A percentile compares a stretch with the other conserved stretches of the same genome.
Evolutionary conservation across 2,113 vertebrate species (phyloP).

Genomic region (Gavialis gangeticus): DNA sequence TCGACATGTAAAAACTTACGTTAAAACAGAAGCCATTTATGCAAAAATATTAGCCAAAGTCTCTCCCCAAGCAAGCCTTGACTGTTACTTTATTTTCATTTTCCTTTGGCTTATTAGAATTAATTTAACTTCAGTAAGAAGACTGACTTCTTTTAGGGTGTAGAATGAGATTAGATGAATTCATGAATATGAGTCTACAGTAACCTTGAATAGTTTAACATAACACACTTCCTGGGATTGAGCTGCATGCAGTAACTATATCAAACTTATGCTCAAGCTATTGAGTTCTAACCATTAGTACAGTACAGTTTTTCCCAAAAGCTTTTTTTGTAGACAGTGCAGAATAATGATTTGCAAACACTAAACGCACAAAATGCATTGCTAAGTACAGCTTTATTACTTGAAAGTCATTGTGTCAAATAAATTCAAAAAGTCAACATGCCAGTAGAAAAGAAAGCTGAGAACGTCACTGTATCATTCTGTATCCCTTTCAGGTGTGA

Average conservation of each 20-base stretch:
- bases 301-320: neutral
- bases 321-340: neutral
- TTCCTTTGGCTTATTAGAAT: neutral
- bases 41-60: no score
- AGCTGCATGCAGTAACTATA: neutral
- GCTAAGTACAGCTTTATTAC: neutral
- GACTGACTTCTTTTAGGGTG: neutral
- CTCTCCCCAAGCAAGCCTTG: no score
- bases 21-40: no score
- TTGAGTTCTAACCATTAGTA: neutral
- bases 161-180: neutral
- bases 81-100: neutral
- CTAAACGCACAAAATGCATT: neutral
- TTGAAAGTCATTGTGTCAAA: neutral
- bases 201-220: neutral
- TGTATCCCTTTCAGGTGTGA: slow-evolving; percentile 40
- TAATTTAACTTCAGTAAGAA: neutral
- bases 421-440: neutral
- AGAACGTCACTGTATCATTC: slow-evolving; percentile 17
- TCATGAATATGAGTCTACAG: neutral
- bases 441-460: neutral
- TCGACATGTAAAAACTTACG: no score
- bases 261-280: neutral
- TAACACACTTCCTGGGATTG: neutral
- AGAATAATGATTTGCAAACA: neutral